Evolutionary conservation across 2,888 invertebrate genomes (phyloP), one percentile per base, ranked within the genome.

Genomic region (Pterostichus madidus): DNA sequence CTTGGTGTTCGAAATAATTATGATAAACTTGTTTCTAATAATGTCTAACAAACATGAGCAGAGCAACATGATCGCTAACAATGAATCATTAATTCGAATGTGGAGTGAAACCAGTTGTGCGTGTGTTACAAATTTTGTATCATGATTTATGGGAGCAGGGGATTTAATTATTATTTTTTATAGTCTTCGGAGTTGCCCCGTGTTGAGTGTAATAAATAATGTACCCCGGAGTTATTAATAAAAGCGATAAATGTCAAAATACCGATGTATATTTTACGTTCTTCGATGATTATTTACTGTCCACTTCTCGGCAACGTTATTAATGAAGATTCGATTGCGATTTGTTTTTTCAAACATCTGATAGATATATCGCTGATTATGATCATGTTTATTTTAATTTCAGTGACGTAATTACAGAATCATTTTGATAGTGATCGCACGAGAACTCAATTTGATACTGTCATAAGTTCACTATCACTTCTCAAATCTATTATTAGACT

Each of bases 211-310:
- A 81, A 81, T 81, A 81, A 75, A 81, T 81, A 61, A 81, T 75
- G 53, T 61, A 56, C 53, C 59, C 44, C n/a, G 49, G 52, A 59
- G 81, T 81, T 81, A 81, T 81, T 81, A 81, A 81, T 81, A 81
- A 81, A 81, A 73, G 56, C 75, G 73, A 81, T 81, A 81, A 81
- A 81, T 81, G 81, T 81, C 81, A 81, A 81, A 81, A 81, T 81
- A 81, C 71, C 71, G 77, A 53, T 49, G 53, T 77, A 77, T 77
- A 77, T 77, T 77, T 77, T 56, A 77, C 77, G 56, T 77, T 77
- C 32, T 56, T 77, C 77, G 53, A 77, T 77, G 53, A 77, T 77
- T 77, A 53, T 77, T 77, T 77, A 77, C 56, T 77, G 77, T 77
- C 52, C 31, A 35, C n/a, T 64, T 10, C 32, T 49, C 49, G 49